Base-by-base conservation (phyloP, 2,113 vertebrate genomes). In the Gadus chalcogrammus region DNA sequence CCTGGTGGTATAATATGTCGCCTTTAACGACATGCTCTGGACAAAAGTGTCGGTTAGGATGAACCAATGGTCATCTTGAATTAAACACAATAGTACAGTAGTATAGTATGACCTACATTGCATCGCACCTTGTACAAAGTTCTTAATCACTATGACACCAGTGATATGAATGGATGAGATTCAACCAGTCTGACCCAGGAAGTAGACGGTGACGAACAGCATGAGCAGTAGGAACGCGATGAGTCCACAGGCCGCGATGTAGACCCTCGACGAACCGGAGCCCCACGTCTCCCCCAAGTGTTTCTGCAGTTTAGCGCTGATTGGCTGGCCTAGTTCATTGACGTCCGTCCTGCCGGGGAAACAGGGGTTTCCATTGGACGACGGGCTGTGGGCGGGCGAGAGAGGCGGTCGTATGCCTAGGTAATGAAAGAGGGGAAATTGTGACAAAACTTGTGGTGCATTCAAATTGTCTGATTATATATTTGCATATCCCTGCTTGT, bases 181-280 rank as follows among this genome's bases (percentile, higher is more conserved):
- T 35, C 31, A 35, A 48, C 1, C 1, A 17, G 55, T 58, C 55
- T 61, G 60, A 90, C 89, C 88, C 67, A 92, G 61, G 67, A 91
- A 89, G 74, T 82, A 91, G 82, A 91, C 87, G 67, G 91, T 88
- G 24, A 90, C 80, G 6, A 82, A 18, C 16, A 89, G 79, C 11
- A 80, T 94, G 0, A 89, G 87, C 70, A 96, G 82, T 0, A 92
- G 90, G 71, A 96, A 77, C 9, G 93, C 76, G 0, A 84, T 76
- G 0, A 93, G 80, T 7, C 93, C 87, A 27, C 92, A 88, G 68
- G 92, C 83, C 82, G 93, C 88, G 52, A 87, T 72, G 0, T 89
- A 88, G 0, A 88, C 90, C 4, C 88, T 73, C 0, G 80, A 84
- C n/a, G 73, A 87, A 5, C 68, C 55, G 0, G 92, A 87, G 0